A percentile compares a stretch with the other conserved stretches of the same genome.
phyloP scores from a whole-genome alignment of 2,797 vertebrate genomes.

The Carduelis carduelis region DNA sequence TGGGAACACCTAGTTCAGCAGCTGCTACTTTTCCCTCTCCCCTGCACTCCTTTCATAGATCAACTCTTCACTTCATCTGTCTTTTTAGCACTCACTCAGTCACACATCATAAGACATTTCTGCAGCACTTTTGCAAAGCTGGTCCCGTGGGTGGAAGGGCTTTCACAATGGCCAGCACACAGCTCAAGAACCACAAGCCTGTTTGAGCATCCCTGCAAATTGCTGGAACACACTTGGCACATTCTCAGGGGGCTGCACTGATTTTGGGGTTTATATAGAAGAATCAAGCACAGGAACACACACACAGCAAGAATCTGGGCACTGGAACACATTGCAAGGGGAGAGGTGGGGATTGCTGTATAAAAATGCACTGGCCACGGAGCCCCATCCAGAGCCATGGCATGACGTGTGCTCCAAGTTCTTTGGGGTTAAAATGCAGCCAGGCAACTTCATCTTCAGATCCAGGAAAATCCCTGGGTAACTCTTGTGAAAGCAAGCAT shows the following conservation, averaged over 20 bases:
- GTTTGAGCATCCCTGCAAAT: background rate
- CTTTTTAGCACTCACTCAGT: background rate
- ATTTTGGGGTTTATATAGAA: background rate
- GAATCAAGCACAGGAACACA: background rate
- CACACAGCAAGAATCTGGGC: background rate
- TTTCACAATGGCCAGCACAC: background rate
- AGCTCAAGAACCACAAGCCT: background rate
- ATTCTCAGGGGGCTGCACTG: background rate
- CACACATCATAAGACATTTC: background rate
- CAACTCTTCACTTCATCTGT: background rate
- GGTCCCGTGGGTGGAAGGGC: rapidly evolving
- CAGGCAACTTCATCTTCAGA: background rate
- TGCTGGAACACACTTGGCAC: background rate
- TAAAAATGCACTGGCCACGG: background rate
- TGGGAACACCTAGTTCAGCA: background rate
- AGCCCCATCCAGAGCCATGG: background rate
- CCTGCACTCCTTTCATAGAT: background rate
- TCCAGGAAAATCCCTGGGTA: background rate
- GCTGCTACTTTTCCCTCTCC: background rate
- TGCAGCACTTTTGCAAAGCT: background rate
- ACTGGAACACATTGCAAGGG: background rate
- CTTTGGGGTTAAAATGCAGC: background rate
- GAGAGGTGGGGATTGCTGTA: rapidly evolving
- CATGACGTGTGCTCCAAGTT: background rate
- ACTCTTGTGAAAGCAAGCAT: background rate